A percentile compares a stretch with the other conserved stretches of the same genome.
Evolutionary conservation across 1,140 invertebrate genomes (phyloP).

Genomic region (Maniola jurtina): DNA sequence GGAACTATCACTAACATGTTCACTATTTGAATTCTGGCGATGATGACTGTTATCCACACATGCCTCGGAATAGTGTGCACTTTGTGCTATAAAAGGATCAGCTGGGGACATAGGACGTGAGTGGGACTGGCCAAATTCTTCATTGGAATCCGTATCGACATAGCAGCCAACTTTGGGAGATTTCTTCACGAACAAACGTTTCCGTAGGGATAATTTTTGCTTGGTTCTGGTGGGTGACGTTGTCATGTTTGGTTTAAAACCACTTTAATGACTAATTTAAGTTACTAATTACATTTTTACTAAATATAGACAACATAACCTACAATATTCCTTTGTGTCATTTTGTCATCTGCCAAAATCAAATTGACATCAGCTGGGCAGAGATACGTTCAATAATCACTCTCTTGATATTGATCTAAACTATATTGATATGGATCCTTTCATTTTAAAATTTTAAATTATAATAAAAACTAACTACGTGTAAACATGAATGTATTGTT

Average conservation of each 20-base stretch:
- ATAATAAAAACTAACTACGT: neutral
- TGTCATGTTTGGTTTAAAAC: conserved; percentile 68
- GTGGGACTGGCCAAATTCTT: conserved; percentile 62
- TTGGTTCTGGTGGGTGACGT: conserved; percentile 72
- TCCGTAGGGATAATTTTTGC: conserved; percentile 73
- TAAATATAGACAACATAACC: conserved; percentile 73
- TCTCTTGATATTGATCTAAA: neutral
- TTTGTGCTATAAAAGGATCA: conserved; percentile 69
- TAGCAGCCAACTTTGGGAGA: conserved; percentile 76
- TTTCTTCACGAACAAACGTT: conserved; percentile 75
- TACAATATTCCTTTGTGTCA: conserved; percentile 53
- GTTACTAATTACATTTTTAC: conserved; percentile 76
- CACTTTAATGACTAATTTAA: conserved; percentile 60
- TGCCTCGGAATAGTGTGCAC: conserved; percentile 52
- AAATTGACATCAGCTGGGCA: neutral
- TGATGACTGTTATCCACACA: conserved; percentile 42
- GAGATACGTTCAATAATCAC: neutral
- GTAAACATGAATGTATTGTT: neutral
- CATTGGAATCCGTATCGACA: conserved; percentile 72
- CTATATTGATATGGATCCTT: neutral
- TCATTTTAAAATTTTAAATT: neutral
- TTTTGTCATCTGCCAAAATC: conserved; percentile 38
- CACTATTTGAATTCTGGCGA: conserved; percentile 44
- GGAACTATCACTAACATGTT: conserved; percentile 41
- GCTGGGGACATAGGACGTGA: conserved; percentile 71